Evolutionary conservation across 2,797 vertebrate genomes (phyloP).

Genomic region (Lophotriccus pileatus): DNA sequence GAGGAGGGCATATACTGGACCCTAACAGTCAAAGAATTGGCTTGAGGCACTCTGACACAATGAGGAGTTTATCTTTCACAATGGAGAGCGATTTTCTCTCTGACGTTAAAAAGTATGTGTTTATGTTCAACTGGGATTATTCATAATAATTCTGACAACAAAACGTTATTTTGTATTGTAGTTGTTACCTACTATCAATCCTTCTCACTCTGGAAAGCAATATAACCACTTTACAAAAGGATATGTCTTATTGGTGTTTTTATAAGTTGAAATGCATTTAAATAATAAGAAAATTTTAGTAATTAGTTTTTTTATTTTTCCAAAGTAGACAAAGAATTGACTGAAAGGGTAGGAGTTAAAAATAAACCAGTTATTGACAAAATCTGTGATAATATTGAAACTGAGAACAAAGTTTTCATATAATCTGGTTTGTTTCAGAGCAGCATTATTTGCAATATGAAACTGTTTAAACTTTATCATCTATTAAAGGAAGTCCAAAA

Average conservation of each 20-base stretch:
- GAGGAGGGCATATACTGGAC: background rate
- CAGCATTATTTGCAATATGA: background rate
- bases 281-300: background rate
- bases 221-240: background rate
- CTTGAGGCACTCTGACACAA: background rate
- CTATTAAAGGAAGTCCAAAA: background rate
- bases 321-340: background rate
- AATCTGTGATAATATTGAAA: background rate
- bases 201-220: background rate
- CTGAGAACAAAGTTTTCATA: background rate
- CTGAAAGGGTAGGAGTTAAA: background rate
- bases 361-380: background rate
- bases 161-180: background rate
- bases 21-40: background rate
- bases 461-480: background rate
- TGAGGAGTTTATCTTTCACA: slow-evolving; percentile 2
- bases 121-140: background rate
- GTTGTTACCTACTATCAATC: background rate
- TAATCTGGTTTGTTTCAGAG: background rate
- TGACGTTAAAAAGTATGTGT: background rate
- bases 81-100: background rate
- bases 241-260: background rate
- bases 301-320: background rate
- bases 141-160: background rate
- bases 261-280: background rate